Conservation (phyloP, 2,797 vertebrate species). For the Champsocephalus gunnari region DNA sequence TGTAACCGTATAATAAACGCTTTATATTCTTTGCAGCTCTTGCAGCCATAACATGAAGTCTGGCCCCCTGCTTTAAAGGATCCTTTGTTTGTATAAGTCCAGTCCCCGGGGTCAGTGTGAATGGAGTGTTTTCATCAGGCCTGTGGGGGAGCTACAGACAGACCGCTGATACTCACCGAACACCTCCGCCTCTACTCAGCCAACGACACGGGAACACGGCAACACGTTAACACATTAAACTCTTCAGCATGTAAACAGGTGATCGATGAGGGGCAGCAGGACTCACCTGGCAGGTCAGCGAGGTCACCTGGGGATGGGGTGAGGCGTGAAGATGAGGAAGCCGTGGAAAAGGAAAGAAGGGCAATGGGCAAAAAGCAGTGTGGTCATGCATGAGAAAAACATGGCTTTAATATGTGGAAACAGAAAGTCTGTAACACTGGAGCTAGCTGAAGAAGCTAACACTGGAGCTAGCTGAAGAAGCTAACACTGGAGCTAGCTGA, state of each 20-base stretch:
- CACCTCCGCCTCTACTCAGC: constrained; percentile 60
- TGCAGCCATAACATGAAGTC: too few relatives aligned
- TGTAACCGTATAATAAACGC: too few relatives aligned
- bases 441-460: too few relatives aligned
- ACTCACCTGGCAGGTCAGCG: constrained; percentile 93
- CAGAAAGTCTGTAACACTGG: background rate
- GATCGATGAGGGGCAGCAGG: constrained; percentile 15
- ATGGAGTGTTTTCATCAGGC: background rate
- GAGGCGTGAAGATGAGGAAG: constrained; percentile 90
- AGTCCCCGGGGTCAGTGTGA: background rate
- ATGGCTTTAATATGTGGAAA: background rate
- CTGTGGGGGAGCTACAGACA: constrained; percentile 24
- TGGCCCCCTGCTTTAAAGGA: too few relatives aligned
- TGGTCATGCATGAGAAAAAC: constrained; percentile 40
- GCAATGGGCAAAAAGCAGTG: constrained; percentile 79
- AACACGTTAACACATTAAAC: constrained; percentile 26
- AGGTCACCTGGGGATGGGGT: constrained; percentile 89
- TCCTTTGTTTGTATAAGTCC: background rate
- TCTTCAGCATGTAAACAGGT: constrained; percentile 8
- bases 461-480: too few relatives aligned
- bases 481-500: too few relatives aligned
- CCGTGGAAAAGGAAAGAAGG: constrained; percentile 86
- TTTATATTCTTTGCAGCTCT: too few relatives aligned
- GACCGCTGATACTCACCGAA: constrained; percentile 58
- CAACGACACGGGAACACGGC: constrained; percentile 20